Evolutionary conservation across 2,888 invertebrate genomes (phyloP).

Genomic region (Tillus elongatus): DNA sequence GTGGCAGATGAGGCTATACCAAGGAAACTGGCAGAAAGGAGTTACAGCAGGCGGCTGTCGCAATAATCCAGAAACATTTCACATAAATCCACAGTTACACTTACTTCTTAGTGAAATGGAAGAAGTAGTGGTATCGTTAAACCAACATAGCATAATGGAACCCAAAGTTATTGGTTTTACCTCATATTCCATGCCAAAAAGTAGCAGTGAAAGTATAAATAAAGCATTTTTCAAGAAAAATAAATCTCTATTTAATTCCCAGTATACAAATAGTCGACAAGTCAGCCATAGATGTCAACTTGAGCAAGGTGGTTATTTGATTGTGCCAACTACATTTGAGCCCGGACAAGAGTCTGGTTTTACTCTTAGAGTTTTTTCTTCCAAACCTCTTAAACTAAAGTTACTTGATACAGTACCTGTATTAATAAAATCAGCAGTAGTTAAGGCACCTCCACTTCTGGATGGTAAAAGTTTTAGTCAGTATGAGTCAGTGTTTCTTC

Average conservation of each 20-base stretch:
- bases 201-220: conserved; percentile 64
- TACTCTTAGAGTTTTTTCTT: conserved; percentile 72
- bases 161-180: conserved; percentile 91
- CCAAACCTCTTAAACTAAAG: conserved; percentile 67
- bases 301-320: conserved; percentile 72
- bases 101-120: conserved; percentile 69
- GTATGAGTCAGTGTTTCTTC: conserved; percentile 83
- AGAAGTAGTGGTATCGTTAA: conserved; percentile 74
- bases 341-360: conserved; percentile 84
- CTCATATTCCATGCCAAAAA: conserved; percentile 65
- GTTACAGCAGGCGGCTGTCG: conserved; percentile 85
- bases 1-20: conserved; percentile 82
- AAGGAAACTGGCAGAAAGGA: conserved; percentile 68
- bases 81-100: conserved; percentile 86
- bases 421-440: conserved; percentile 61
- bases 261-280: conserved; percentile 86
- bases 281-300: conserved; percentile 71
- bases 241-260: conserved; percentile 79
- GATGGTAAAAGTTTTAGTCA: conserved; percentile 70
- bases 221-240: conserved; percentile 75
- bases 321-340: conserved; percentile 86
- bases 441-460: conserved; percentile 62
- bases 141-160: conserved; percentile 85
- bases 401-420: conserved; percentile 59
- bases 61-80: conserved; percentile 85